Base-by-base conservation (phyloP, 53 echinoderm and acorn worm species). In the Apostichopus leukothele region DNA sequence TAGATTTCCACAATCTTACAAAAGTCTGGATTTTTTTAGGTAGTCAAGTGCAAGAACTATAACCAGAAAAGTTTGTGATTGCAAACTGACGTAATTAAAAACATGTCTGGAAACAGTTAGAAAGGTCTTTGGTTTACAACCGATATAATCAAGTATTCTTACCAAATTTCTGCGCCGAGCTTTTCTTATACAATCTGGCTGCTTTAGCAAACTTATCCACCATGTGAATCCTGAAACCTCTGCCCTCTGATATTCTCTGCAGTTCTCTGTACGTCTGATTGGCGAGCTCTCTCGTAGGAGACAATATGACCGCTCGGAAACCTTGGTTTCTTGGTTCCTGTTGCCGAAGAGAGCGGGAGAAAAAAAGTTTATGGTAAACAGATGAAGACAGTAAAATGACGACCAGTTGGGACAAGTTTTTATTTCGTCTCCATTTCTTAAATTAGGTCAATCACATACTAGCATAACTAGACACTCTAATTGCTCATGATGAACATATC, bases 251-350 rank as follows among this genome's bases (percentile, higher is more conserved):
- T 59, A 99, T 73, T 9, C 96, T 89, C 86, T 84, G 81, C 76
- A 99, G 89, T 79, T 99, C 99, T 7, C 96, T 54, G 73, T 93
- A 94, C 4, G 99, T 99, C 91, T 99, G 99, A 86, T 91, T 93
- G 53, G 99, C 94, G 9, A 99, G 90, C 89, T 99, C 99, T 53
- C 99, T 90, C 1, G 96, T 99, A 13, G 99, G 99, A 8, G 99
- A 99, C 18, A 99, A 89, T 10, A 99, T 93, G 20, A 99, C 93
- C 0, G 99, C 99, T 25, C 94, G 90, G 84, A 99, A 93, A 22
- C 99, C 99, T 54, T 93, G 93, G 76, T 90, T 94, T 54, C 90
- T 90, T 16, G 93, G 96, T 74, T 94, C 94, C 99, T 99, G 78
- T 25, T 79, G 84, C 50, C 4, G 16, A 21, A 27, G 7, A 39